Conservation (phyloP, 1,140 invertebrate genomes). For the Drosophila kepulauana region DNA sequence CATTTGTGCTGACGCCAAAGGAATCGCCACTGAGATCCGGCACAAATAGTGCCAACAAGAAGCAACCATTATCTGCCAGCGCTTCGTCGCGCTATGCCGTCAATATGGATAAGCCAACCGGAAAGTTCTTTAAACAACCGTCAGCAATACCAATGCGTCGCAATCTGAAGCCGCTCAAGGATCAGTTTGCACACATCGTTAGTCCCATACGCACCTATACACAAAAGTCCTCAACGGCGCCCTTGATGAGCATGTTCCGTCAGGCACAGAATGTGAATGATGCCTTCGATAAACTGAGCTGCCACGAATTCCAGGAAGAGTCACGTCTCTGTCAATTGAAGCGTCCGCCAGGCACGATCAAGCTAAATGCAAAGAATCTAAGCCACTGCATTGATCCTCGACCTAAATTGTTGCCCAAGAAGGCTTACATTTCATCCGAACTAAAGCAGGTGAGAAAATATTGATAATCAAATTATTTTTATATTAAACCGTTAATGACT, state of each 20-base stretch:
- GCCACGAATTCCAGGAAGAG: conserved; percentile 66
- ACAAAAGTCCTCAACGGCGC: conserved; percentile 79
- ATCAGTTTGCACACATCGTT: conserved; percentile 77
- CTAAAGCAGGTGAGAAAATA: conserved; percentile 65
- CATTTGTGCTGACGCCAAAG: conserved; percentile 62
- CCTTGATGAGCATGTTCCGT: conserved; percentile 68
- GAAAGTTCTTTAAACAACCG: conserved; percentile 60
- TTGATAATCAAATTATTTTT: background rate
- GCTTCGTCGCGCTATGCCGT: conserved; percentile 34
- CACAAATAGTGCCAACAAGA: conserved; percentile 7
- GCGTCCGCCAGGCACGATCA: background rate
- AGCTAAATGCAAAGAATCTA: conserved; percentile 1
- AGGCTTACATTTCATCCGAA: conserved; percentile 80
- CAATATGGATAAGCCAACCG: conserved; percentile 41
- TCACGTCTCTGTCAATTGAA: conserved; percentile 52
- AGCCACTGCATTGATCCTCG: conserved; percentile 30
- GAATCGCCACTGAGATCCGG: background rate
- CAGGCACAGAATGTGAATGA: conserved; percentile 46
- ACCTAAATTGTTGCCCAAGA: conserved; percentile 67
- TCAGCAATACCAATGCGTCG: conserved; percentile 54
- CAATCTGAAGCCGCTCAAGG: conserved; percentile 44
- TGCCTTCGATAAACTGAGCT: conserved; percentile 43
- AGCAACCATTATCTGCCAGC: background rate
- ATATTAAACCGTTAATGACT: background rate
- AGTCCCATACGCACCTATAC: conserved; percentile 85